Evolutionary conservation across 92 coral and sea anemone species (phyloP), one percentile per base, ranked within the genome.

Genomic region (Porites divaricata): DNA sequence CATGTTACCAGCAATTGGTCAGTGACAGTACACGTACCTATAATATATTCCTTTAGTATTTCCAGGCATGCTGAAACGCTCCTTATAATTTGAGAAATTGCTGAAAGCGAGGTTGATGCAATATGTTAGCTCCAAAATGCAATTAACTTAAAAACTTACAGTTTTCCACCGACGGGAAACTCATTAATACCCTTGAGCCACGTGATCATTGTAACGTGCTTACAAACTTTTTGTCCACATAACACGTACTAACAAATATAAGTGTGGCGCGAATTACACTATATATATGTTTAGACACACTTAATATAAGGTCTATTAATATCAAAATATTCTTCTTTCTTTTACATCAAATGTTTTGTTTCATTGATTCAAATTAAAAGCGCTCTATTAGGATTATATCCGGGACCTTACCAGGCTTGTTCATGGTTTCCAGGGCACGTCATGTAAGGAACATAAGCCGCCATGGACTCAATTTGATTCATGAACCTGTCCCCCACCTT

Each of bases 351-450:
- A 35, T 35, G 4, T 35, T 35, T 28, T 28, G 35, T 28, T 28
- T 28, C 13, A 53, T 53, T 53, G 12, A 53, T 10, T 14, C 4
- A 53, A 53, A 53, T 14, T 53, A 53, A 10, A 10, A 14, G 2
- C 12, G 58, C 45, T 0, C 9, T 8, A 15, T 8, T 59, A 7
- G 14, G 57, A 76, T 3, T 17, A 14, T 35, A 81, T n/a, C 20
- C 52, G 20, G 25, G 14, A 45, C 6, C 96, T 90, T 87, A 96
- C 99, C 95, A 96, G 56, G 88, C 91, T 54, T 89, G 63, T 71
- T 96, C 99, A 35, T 96, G 99, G 80, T 96, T 96, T 4, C 99
- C 99, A 74, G 99, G 99, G 79, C 99, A 96, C 9, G 95, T 93
- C 99, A 96, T 96, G 79, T 94, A 96, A 17, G 99, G 99, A 16